Evolutionary conservation across 2,888 invertebrate species (phyloP), one percentile per base, ranked within the genome.

Genomic region (Euzophera pinguis): DNA sequence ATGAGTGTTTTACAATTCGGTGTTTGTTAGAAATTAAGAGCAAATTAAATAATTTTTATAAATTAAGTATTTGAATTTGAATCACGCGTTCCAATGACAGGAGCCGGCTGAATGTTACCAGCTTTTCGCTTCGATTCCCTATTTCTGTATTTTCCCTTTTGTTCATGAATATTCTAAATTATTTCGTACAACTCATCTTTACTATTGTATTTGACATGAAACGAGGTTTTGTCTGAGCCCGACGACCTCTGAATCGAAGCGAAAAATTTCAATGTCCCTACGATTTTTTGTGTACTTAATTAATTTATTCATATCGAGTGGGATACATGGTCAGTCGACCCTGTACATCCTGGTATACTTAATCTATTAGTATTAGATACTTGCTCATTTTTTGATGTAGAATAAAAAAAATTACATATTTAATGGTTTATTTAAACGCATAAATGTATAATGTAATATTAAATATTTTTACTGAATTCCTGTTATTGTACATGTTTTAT

Each of bases 1-100:
- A 45, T 62, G 59, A 65, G 73, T 72, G 72, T 78, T 78, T 68
- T 78, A 78, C 70, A 71, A 79, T 66, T 80, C 63, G 75, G 69
- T 84, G 78, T 84, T 75, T 80, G 64, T 66, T 71, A 79, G 73
- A 61, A 69, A 61, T 64, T 74, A 77, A 73, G 73, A 58, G 63
- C 66, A 52, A 61, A 65, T 59, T 53, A 59, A 64, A 64, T 63
- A 63, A 56, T 48, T 53, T 54, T 58, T 54, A 53, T 34, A 29
- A 45, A 55, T 60, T 57, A 55, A 64, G 62, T 68, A 63, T 65
- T 65, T 68, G 64, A 63, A 61, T 62, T 59, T 55, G 55, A 52
- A 38, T 61, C 59, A 62, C 58, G 54, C 53, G 57, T 56, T 56
- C 61, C 47, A 47, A 55, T 57, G 58, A 63, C 58, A 60, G 58